Conservation (phyloP, 2,888 invertebrate species). For the Rapana venosa region DNA sequence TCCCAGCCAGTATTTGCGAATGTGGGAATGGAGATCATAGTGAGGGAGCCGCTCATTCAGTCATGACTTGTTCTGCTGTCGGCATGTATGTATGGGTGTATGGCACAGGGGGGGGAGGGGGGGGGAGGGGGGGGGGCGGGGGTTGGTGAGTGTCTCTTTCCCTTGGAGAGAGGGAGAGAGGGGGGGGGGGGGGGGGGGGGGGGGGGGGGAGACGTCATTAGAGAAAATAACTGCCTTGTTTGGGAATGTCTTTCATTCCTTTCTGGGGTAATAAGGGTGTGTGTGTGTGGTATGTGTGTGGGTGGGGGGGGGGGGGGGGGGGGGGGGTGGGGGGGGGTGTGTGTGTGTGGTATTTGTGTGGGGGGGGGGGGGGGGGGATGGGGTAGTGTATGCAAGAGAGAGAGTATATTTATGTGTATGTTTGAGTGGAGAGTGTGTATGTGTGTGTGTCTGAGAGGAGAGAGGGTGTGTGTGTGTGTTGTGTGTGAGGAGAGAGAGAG, state of each 20-base stretch:
- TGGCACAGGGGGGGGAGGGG: background rate
- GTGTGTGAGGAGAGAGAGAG: background rate
- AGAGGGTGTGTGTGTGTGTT: conserved; percentile 2
- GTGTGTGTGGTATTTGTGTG: background rate
- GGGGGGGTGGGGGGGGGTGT: too few relatives aligned
- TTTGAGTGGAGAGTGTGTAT: background rate
- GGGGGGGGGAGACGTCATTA: background rate
- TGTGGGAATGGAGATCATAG: too few relatives aligned
- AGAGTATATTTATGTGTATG: too few relatives aligned
- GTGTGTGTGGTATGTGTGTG: background rate
- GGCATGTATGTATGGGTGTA: too few relatives aligned
- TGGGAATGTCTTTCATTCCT: background rate
- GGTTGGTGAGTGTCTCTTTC: background rate
- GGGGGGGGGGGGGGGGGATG: background rate
- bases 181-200: background rate
- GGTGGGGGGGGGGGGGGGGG: background rate
- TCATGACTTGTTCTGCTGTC: too few relatives aligned
- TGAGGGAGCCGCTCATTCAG: too few relatives aligned
- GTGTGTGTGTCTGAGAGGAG: too few relatives aligned
- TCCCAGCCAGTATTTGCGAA: background rate
- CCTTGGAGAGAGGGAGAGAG: background rate
- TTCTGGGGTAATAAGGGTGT: background rate
- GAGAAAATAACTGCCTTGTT: background rate
- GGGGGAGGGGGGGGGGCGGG: too few relatives aligned
- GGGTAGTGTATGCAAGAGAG: background rate